phyloP scores from a whole-genome alignment of 2,888 invertebrate genomes.

The Spilosoma lubricipeda region DNA sequence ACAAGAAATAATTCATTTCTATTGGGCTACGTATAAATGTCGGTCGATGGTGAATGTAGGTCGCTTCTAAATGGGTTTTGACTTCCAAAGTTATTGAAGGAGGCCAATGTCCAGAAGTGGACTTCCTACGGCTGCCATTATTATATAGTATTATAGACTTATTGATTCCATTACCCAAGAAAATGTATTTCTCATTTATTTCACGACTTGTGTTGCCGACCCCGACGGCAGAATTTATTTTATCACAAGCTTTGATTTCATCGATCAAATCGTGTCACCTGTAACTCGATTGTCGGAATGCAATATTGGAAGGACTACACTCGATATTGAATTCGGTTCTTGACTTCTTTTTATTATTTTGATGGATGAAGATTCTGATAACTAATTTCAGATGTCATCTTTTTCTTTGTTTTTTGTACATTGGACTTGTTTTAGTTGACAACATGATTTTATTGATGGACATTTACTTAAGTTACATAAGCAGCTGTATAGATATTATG shows the following conservation, averaged over 20 bases:
- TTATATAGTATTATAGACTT: not conserved
- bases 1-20: not conserved
- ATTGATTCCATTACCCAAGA: not conserved
- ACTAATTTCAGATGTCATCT: not conserved
- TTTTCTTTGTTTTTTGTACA: not conserved
- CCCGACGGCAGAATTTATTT: constrained; percentile 20
- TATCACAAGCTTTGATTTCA: constrained; percentile 22
- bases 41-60: not conserved
- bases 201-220: not conserved
- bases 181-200: not conserved
- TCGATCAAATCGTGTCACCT: constrained; percentile 35
- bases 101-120: constrained; percentile 17
- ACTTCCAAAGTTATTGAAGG: constrained; percentile 25
- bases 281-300: constrained; percentile 23
- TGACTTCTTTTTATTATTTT: constrained; percentile 14
- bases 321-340: constrained; percentile 18
- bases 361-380: not conserved
- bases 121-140: not conserved
- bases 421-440: not conserved
- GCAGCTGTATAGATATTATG: no score
- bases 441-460: no score
- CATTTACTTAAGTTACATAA: no score
- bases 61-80: constrained; percentile 20
- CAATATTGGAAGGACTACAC: constrained; percentile 14
- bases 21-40: not conserved